Base-by-base conservation (phyloP, 35 echinoderm and acorn worm genomes). In the Ptychodera flava region DNA sequence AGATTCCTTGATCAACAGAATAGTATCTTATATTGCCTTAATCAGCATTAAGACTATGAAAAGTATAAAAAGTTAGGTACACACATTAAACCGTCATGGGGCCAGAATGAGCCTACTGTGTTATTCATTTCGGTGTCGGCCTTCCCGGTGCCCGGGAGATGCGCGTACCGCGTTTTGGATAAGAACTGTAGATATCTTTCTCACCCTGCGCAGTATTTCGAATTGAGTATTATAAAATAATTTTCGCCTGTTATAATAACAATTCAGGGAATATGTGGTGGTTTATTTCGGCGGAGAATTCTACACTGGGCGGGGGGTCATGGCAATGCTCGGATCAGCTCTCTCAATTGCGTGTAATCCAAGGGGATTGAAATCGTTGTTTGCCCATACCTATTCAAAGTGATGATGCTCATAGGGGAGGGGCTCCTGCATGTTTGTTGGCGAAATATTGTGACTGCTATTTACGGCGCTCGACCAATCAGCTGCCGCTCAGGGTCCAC, bases 41-140 rank as follows among this genome's bases (percentile, higher is more conserved):
- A 64, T 64, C 45, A 64, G 45, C 22, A 64, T 22, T 64, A 64
- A 64, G 45, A 64, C 6, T 22, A 64, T 64, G 45, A 64, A 64
- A 64, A 64, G 45, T 64, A 64, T 64, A 64, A 64, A 64, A 64
- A 64, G 45, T 64, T 64, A 64, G 45, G 45, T 64, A 64, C 45
- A 64, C 45, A 64, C 45, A 64, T 64, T 64, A 64, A 64, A 64
- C 45, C 45, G 6, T 64, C 6, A 64, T 64, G 45, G 22, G 22
- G 6, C 6, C 6, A 64, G 6, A 12, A 64, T 64, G 22, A 64
- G 45, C 45, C 45, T 64, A 6, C 22, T 64, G 6, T 22, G 22
- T 64, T 64, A 22, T 64, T 6, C 6, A 64, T 64, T 64, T 64
- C 6, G 22, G 22, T 64, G 6, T 6, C 22, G 6, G 22, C 45